Conservation (phyloP, 2,888 invertebrate genomes). For the Eupithecia exiguata region DNA sequence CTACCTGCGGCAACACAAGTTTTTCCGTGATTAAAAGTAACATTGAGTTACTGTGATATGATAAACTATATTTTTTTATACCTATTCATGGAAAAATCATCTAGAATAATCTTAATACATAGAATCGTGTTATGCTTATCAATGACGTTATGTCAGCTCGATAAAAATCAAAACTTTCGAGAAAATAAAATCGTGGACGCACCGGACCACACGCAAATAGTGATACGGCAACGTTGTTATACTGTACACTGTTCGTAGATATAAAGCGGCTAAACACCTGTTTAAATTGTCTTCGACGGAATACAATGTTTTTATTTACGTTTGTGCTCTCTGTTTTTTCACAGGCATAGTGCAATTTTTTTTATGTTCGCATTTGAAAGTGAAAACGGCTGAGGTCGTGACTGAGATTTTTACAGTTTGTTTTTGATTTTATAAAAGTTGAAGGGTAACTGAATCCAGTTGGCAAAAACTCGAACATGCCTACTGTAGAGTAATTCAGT, state of each 20-base stretch:
- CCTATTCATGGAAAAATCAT: no score
- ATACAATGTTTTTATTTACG: neutral
- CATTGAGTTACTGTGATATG: no score
- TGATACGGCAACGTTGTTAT: neutral
- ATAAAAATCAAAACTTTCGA: no score
- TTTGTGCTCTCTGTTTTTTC: neutral
- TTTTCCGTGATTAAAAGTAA: no score
- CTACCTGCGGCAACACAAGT: no score
- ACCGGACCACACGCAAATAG: no score
- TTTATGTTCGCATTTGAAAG: neutral
- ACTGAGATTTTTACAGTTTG: neutral
- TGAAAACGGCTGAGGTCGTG: neutral
- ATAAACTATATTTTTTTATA: no score
- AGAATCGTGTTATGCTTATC: no score
- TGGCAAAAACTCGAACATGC: neutral
- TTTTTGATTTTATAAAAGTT: neutral
- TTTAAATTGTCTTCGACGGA: neutral
- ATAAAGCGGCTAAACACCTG: neutral
- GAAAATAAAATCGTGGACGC: no score
- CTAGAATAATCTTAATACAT: no score
- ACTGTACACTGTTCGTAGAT: neutral
- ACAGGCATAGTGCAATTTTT: neutral
- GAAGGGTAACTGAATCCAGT: neutral
- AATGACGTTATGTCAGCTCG: no score
- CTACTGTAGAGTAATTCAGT: neutral